These are phyloP conservation scores for Telenomus remus DNA, from an alignment of 1,140 invertebrate species.

Conservation along the genomic window DNA sequence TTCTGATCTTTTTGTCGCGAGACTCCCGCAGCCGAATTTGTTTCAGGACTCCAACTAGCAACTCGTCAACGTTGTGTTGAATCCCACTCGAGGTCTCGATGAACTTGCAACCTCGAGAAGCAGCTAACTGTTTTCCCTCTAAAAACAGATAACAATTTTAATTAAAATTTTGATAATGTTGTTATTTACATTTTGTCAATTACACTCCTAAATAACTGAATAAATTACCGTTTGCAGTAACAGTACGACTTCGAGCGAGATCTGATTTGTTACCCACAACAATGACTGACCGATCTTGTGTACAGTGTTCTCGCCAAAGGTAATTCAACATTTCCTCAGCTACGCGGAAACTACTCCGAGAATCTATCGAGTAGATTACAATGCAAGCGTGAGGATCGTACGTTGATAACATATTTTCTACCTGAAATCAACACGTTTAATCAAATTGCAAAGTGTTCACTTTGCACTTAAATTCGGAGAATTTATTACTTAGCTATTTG, in stretches of 20 bases:
- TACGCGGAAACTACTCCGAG: slow-evolving; percentile 84
- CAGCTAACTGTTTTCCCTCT: slow-evolving; percentile 91
- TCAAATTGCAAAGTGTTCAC: not conserved
- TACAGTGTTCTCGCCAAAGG: slow-evolving; percentile 86
- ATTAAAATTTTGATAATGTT: too few relatives aligned
- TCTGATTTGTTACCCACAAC: slow-evolving; percentile 96
- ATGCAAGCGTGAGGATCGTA: slow-evolving; percentile 94
- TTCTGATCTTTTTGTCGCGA: slow-evolving; percentile 79
- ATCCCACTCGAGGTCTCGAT: slow-evolving; percentile 94
- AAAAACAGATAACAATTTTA: slow-evolving; percentile 62
- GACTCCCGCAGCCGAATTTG: slow-evolving; percentile 86
- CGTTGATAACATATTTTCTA: slow-evolving; percentile 89
- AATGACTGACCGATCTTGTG: slow-evolving; percentile 88
- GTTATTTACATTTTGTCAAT: too few relatives aligned
- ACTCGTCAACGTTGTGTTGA: slow-evolving; percentile 93
- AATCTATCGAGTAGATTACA: slow-evolving; percentile 90
- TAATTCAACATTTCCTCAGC: slow-evolving; percentile 88
- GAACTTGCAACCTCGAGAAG: slow-evolving; percentile 92
- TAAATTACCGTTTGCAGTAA: slow-evolving; percentile 85
- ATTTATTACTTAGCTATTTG: too few relatives aligned
- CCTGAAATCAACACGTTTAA: slow-evolving; percentile 71
- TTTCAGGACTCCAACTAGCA: slow-evolving; percentile 90
- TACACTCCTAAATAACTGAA: too few relatives aligned
- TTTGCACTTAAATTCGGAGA: too few relatives aligned
- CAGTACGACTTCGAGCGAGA: slow-evolving; percentile 88